Evolutionary conservation across 2,888 invertebrate species (phyloP), one percentile per base, ranked within the genome.

Genomic region (Helleia helle): DNA sequence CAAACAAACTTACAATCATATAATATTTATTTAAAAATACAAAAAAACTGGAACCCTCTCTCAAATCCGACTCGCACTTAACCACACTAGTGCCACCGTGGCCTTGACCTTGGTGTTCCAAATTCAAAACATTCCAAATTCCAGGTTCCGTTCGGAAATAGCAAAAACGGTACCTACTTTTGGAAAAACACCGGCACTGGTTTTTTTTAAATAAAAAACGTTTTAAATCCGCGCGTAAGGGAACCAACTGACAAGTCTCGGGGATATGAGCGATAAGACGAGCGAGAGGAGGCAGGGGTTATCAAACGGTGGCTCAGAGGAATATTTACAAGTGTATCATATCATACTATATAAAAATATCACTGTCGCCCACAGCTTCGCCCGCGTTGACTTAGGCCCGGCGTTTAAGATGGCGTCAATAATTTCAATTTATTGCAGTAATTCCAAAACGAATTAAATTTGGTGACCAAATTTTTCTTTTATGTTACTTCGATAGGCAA

Each of bases 131-230:
- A n/a, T n/a, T n/a, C n/a, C n/a, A n/a, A n/a, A n/a, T n/a, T n/a
- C n/a, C n/a, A n/a, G n/a, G n/a, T n/a, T n/a, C n/a, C n/a, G n/a
- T n/a, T n/a, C n/a, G n/a, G n/a, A 8, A 8, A 12, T 12, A 11
- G 4, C 29, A n/a, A 29, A 29, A 14, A 29, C n/a, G n/a, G n/a
- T 29, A 29, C 29, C 13, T 29, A 29, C 29, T 29, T 29, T n/a
- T 8, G n/a, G 29, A 29, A 29, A 29, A 29, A 29, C 29, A 12
- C 12, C 14, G 14, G 8, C 4, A 12, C 6, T 13, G 13, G n/a
- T 14, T 14, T 14, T 14, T n/a, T 8, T 14, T 4, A 14, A 8
- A 29, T n/a, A 14, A 29, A 14, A 12, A 29, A 29, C 13, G 8
- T 1, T 14, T n/a, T 13, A 29, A 13, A 3, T 14, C 13, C 6